phyloP scores from a whole-genome alignment of 2,797 vertebrate genomes.

The Anguilla obscura region DNA sequence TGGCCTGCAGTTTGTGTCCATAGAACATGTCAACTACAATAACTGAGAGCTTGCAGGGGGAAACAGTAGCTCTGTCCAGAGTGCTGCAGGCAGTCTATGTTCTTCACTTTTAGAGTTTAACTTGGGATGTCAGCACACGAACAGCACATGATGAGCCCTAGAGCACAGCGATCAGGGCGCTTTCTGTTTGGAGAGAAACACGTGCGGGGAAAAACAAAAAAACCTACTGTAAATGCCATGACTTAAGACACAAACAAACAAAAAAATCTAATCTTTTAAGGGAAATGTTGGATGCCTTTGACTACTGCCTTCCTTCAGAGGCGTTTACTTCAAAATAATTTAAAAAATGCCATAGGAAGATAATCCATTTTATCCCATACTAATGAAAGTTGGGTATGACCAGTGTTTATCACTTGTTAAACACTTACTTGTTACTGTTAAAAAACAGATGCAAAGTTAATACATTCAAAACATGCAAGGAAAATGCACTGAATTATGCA shows the following conservation, averaged over 20 bases:
- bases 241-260: background rate
- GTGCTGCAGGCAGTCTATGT: background rate
- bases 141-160: conserved; percentile 10
- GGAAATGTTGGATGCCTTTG: background rate
- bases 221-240: background rate
- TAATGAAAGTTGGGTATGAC: background rate
- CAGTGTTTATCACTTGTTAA: background rate
- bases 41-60: background rate
- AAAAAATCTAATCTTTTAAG: background rate
- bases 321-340: background rate
- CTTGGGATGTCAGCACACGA: conserved; percentile 32
- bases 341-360: background rate
- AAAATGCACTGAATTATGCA: background rate
- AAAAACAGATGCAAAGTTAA: background rate
- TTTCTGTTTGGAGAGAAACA: conserved; percentile 33
- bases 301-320: background rate
- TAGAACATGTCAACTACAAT: background rate
- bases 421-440: background rate
- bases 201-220: background rate
- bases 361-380: background rate
- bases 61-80: conserved; percentile 15
- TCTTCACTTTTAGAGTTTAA: conserved; percentile 22
- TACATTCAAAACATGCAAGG: no score
- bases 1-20: background rate
- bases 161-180: conserved; percentile 40